These are phyloP conservation scores for Hydractinia echinata DNA, from an alignment of 30 jellyfish, hydroid and myxozoan genomes.

Conservation along the genomic window DNA sequence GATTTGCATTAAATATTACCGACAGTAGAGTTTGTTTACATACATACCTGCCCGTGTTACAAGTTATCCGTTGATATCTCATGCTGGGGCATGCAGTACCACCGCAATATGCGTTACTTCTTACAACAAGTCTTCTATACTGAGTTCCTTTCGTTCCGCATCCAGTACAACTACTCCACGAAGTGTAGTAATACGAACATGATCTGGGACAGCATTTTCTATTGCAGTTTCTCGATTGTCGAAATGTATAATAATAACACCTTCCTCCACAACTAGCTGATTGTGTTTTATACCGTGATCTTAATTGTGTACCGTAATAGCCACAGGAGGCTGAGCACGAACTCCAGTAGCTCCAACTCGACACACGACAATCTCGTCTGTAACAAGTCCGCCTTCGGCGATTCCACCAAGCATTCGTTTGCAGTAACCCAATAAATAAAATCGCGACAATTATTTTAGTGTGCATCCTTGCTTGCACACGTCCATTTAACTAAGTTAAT, in stretches of 20 bases:
- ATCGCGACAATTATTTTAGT: not conserved
- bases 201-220: slow-evolving; percentile 63
- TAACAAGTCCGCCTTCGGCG: slow-evolving; percentile 5
- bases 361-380: not conserved
- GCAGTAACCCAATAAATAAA: not conserved
- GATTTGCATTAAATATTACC: not conserved
- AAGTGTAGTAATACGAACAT: slow-evolving; percentile 52
- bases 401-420: not conserved
- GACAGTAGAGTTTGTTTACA: not conserved
- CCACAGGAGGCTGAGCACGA: slow-evolving; percentile 17
- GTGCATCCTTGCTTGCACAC: not conserved
- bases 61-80: slow-evolving; percentile 36
- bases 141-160: slow-evolving; percentile 74
- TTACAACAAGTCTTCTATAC: slow-evolving; percentile 40
- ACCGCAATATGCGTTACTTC: slow-evolving; percentile 53
- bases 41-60: slow-evolving; percentile 58
- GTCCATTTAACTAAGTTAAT: no score
- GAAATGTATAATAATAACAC: not conserved
- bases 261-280: not conserved
- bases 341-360: slow-evolving; percentile 18
- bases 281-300: not conserved
- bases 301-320: not conserved
- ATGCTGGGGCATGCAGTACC: slow-evolving; percentile 72
- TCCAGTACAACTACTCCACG: slow-evolving; percentile 82
- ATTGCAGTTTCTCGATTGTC: slow-evolving; percentile 31